Percentiles rank a stretch among this genome's conserved stretches.
Evolutionary conservation across 2,888 invertebrate species (phyloP).

Genomic region (Schizotus pectinicornis): DNA sequence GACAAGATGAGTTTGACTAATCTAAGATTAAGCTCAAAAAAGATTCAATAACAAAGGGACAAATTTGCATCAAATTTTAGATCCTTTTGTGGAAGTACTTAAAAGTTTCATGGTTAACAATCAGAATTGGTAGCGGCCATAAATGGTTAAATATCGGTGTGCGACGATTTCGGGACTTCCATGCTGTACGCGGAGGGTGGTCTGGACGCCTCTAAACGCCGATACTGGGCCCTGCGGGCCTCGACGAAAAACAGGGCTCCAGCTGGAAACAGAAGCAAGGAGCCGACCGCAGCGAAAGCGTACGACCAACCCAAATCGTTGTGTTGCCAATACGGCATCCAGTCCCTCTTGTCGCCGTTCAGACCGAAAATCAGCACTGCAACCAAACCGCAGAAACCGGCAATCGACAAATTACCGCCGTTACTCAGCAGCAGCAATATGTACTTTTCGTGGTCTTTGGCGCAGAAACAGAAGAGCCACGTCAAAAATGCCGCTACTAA

Average conservation of each 20-base stretch:
- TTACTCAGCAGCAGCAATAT: conserved; percentile 75
- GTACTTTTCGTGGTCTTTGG: conserved; percentile 78
- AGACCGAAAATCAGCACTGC: conserved; percentile 89
- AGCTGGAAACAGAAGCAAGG: conserved; percentile 74
- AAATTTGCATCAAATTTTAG: neutral
- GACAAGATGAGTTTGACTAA: too few relatives aligned
- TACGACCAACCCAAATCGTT: conserved; percentile 95
- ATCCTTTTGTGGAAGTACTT: neutral
- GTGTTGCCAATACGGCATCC: conserved; percentile 97
- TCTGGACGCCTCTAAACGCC: conserved; percentile 72
- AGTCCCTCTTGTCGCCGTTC: conserved; percentile 87
- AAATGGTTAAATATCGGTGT: conserved; percentile 69
- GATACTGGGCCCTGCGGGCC: conserved; percentile 78
- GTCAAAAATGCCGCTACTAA: conserved; percentile 78
- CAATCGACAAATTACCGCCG: conserved; percentile 74
- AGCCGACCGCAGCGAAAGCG: conserved; percentile 83
- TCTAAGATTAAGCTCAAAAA: too few relatives aligned
- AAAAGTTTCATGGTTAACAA: neutral
- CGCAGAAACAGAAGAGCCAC: conserved; percentile 74
- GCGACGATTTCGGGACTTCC: conserved; percentile 71
- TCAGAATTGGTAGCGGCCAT: neutral
- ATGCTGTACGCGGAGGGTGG: conserved; percentile 70
- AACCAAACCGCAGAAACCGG: conserved; percentile 81
- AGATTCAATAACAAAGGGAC: neutral
- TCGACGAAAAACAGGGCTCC: conserved; percentile 85